Conservation (phyloP, 2,797 vertebrate species). For the Vespertilio murinus region DNA sequence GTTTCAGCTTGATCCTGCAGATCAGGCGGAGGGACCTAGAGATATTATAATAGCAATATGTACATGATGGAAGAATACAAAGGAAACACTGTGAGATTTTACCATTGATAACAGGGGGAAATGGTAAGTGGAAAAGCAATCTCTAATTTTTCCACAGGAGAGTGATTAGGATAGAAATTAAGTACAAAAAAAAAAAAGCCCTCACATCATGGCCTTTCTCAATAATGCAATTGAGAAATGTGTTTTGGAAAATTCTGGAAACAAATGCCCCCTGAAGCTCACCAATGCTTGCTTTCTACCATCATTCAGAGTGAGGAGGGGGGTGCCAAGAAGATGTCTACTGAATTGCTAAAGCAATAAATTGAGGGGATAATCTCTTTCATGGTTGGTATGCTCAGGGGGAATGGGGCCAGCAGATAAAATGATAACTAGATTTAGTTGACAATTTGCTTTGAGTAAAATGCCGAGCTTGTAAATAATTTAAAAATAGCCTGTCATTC, state of each 20-base stretch:
- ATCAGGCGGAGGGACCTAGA: no score
- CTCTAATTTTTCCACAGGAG: constrained; percentile 15
- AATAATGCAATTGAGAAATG: constrained; percentile 50
- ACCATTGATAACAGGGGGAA: background rate
- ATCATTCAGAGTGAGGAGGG: constrained; percentile 42
- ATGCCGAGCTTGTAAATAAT: constrained; percentile 78
- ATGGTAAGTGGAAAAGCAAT: background rate
- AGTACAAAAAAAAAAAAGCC: background rate
- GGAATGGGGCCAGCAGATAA: constrained; percentile 71
- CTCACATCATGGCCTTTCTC: background rate
- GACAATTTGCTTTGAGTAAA: constrained; percentile 79
- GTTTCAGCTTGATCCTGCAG: no score
- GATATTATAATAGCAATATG: background rate
- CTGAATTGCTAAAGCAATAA: constrained; percentile 75
- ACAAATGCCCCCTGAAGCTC: constrained; percentile 60
- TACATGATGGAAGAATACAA: background rate
- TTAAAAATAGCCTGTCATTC: constrained; percentile 82
- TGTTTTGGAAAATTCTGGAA: constrained; percentile 65
- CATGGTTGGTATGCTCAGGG: constrained; percentile 65
- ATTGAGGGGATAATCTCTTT: constrained; percentile 76
- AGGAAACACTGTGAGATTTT: background rate
- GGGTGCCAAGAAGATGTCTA: constrained; percentile 74
- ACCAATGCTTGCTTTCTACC: constrained; percentile 59
- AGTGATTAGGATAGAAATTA: constrained; percentile 51
- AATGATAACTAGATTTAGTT: constrained; percentile 78